These are phyloP conservation scores for Caprella mutica DNA, from an alignment of 2,888 invertebrate species.

Conservation along the genomic window DNA sequence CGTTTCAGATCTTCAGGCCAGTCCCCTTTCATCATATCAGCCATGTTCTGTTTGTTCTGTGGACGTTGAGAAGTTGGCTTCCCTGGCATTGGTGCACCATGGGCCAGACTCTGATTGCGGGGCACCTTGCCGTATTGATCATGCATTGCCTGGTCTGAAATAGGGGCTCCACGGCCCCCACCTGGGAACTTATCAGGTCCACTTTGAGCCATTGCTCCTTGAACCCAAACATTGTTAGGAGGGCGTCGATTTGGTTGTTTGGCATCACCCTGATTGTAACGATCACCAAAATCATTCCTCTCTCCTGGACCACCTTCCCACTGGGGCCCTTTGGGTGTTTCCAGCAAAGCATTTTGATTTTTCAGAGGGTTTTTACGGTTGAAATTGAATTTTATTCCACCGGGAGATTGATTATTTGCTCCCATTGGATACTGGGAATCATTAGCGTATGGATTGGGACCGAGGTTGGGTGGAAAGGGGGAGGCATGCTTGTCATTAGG, in stretches of 20 bases:
- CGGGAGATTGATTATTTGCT: not conserved
- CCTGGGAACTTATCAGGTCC: too few species aligned
- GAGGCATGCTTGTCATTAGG: too few species aligned
- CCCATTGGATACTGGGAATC: not conserved
- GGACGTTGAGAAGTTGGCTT: too few species aligned
- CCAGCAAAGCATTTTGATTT: constrained; percentile 58
- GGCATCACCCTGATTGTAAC: too few species aligned
- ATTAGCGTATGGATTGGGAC: not conserved
- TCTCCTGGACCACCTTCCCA: too few species aligned
- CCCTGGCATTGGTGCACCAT: not conserved
- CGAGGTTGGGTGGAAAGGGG: too few species aligned
- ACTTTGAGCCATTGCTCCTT: too few species aligned
- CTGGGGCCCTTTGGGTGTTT: constrained; percentile 5
- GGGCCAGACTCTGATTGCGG: not conserved
- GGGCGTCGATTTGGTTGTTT: too few species aligned
- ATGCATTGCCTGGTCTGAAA: too few species aligned
- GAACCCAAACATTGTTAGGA: too few species aligned
- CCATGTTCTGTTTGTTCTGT: constrained; percentile 1
- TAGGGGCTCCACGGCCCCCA: too few species aligned
- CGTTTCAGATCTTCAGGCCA: constrained; percentile 41
- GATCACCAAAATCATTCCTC: too few species aligned
- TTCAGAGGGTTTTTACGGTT: not conserved
- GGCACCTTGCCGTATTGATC: not conserved
- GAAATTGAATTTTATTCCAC: constrained; percentile 1
- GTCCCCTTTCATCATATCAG: constrained; percentile 16